Conservation (phyloP, 2,113 vertebrate genomes). For the Mesembrinibis cayennensis region DNA sequence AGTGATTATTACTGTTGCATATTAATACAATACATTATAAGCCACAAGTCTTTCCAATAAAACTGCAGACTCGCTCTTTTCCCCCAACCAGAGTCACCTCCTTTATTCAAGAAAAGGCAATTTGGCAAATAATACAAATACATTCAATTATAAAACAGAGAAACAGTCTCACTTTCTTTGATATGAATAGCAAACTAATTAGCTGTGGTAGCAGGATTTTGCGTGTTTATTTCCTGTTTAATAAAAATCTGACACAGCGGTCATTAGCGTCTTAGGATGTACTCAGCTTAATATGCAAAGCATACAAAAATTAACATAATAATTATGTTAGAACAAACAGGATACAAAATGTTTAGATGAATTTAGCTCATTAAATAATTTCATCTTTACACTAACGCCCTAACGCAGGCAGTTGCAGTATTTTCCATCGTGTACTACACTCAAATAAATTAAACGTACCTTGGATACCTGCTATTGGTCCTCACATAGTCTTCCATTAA, state of each 20-base stretch:
- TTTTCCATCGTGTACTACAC: constrained; percentile 38
- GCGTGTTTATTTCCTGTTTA: constrained; percentile 76
- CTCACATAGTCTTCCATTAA: not conserved
- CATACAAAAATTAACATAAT: constrained; percentile 74
- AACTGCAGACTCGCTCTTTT: not conserved
- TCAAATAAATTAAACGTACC: constrained; percentile 28
- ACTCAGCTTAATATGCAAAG: constrained; percentile 69
- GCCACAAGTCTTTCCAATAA: not conserved
- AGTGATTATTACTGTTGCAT: not conserved
- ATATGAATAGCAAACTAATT: constrained; percentile 73
- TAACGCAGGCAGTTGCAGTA: constrained; percentile 47
- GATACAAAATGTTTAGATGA: constrained; percentile 71
- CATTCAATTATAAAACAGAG: constrained; percentile 1
- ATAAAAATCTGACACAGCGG: constrained; percentile 73
- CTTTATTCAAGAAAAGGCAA: not conserved
- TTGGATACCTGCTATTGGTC: not conserved
- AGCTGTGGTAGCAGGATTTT: constrained; percentile 57
- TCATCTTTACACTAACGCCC: constrained; percentile 48
- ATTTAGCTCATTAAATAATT: constrained; percentile 74
- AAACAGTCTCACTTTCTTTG: constrained; percentile 42
- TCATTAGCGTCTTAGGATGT: constrained; percentile 70
- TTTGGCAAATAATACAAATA: not conserved
- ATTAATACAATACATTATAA: not conserved
- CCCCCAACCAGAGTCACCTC: not conserved
- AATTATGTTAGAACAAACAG: constrained; percentile 74